These are phyloP conservation scores for Drosophila antonietae DNA, from an alignment of 2,888 invertebrate species.

Conservation along the genomic window DNA sequence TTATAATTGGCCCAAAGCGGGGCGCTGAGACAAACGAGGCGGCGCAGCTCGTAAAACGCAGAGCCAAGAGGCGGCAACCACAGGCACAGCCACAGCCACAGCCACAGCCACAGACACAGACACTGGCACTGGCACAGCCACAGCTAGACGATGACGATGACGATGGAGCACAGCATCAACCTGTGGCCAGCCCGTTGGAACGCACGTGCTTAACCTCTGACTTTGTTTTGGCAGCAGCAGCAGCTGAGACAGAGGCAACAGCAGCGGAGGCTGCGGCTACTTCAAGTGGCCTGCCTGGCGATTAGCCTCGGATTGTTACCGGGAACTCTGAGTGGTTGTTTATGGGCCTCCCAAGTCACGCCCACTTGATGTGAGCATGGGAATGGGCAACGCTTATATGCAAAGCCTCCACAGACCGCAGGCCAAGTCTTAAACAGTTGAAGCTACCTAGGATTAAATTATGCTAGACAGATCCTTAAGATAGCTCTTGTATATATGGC, in stretches of 20 bases:
- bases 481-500: background rate
- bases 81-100: conserved; percentile 17
- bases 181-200: conserved; percentile 62
- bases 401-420: conserved; percentile 23
- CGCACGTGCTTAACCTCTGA: conserved; percentile 80
- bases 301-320: conserved; percentile 75
- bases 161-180: conserved; percentile 48
- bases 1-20: conserved; percentile 80
- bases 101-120: background rate
- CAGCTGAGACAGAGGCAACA: conserved; percentile 11
- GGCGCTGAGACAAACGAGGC: conserved; percentile 67
- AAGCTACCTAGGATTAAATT: conserved; percentile 14
- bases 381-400: conserved; percentile 39
- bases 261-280: conserved; percentile 52
- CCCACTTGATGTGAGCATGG: conserved; percentile 60
- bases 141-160: conserved; percentile 34
- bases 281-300: conserved; percentile 68
- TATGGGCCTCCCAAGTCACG: conserved; percentile 71
- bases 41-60: conserved; percentile 65
- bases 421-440: conserved; percentile 9
- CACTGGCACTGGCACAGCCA: conserved; percentile 4
- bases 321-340: conserved; percentile 71
- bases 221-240: conserved; percentile 69
- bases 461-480: conserved; percentile 18
- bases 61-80: conserved; percentile 59